Conservation (phyloP, 2,888 invertebrate species). For the Proisotoma minuta region DNA sequence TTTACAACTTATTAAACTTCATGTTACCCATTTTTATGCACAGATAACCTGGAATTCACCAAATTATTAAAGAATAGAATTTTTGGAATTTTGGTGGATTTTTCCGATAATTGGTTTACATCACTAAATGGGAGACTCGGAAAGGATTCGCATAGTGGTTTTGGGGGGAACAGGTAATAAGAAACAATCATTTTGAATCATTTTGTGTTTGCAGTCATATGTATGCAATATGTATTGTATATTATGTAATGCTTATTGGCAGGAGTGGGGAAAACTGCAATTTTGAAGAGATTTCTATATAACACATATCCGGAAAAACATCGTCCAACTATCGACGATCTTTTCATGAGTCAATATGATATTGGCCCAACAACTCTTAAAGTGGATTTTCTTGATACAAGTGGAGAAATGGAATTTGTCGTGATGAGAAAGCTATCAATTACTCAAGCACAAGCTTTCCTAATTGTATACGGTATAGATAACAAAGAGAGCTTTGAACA, state of each 20-base stretch:
- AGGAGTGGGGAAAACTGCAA: constrained; percentile 79
- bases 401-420: constrained; percentile 81
- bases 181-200: neutral
- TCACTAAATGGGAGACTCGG: constrained; percentile 67
- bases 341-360: constrained; percentile 25
- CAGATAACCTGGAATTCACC: too few species aligned
- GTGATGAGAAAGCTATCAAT: constrained; percentile 57
- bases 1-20: too few species aligned
- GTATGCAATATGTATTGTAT: too few species aligned
- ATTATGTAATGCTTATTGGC: too few species aligned
- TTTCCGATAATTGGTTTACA: too few species aligned
- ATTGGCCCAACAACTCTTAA: constrained; percentile 62
- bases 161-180: constrained; percentile 74
- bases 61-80: too few species aligned
- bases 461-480: constrained; percentile 77
- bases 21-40: too few species aligned
- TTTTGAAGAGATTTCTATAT: constrained; percentile 72
- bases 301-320: constrained; percentile 57
- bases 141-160: constrained; percentile 75
- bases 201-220: too few species aligned
- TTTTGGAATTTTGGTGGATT: too few species aligned
- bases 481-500: constrained; percentile 68
- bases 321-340: constrained; percentile 68
- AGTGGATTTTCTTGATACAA: constrained; percentile 56
- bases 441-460: constrained; percentile 80